Evolutionary conservation across 2,888 invertebrate species (phyloP), one percentile per base, ranked within the genome.

Genomic region (Himalopsyche tibetana): DNA sequence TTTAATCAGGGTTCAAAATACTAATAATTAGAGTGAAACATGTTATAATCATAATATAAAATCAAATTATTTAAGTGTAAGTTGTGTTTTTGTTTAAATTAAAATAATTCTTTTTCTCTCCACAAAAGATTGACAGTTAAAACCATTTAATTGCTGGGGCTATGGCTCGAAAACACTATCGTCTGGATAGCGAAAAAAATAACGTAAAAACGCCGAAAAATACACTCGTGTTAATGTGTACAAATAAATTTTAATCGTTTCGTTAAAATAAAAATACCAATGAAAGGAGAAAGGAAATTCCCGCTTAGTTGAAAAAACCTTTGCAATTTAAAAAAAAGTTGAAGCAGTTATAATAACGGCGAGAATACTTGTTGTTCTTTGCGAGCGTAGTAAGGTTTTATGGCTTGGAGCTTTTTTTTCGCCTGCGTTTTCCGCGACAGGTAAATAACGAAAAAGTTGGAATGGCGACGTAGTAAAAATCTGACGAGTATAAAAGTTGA

Each of bases 371-470:
- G 63, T 63, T 63, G 63, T 63, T 63, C 19, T 63, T 63, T 28
- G 28, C 63, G 63, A 63, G 63, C 63, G 63, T 28, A 63, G 63
- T 63, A 19, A 63, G 11, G 19, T 63, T 63, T 63, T 63, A 63
- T 63, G 63, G 6, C 19, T 19, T 63, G 3, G 8, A 63, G 63
- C 19, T 63, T n/a, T 56, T 28, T 28, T 28, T 63, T 63, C 11
- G 9, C 28, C 11, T 63, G n/a, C 63, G 63, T 28, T 63, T 63
- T 19, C 19, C 63, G 63, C 19, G 63, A 63, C 63, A 63, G 63
- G 63, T 63, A 63, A 63, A 63, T 63, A 63, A 63, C 63, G 63
- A 63, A 63, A 63, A 63, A 63, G 63, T 63, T 63, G 1, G 28
- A 63, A 63, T 11, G 63, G 63, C 63, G 28, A 15, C 63, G 63